A percentile compares a stretch with the other conserved stretches of the same genome.
phyloP scores from a whole-genome alignment of 2,888 invertebrate genomes.

The Chaetoderma sp. region DNA sequence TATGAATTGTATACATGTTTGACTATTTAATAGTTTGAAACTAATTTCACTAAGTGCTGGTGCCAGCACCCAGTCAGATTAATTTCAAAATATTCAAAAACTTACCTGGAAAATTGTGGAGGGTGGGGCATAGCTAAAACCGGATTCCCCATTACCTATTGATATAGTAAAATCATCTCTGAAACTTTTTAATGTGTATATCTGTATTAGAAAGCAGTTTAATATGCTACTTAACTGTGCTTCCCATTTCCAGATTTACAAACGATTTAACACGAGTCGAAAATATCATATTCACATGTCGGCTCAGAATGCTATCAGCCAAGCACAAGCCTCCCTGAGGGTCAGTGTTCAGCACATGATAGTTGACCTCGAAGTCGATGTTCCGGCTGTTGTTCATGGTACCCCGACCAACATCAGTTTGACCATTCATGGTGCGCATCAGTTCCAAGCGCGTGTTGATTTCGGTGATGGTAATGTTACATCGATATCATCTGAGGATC shows the following conservation, averaged over 20 bases:
- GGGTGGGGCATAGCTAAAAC: too few species aligned
- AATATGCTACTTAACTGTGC: too few species aligned
- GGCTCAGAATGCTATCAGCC: conserved; percentile 49
- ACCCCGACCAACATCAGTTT: conserved; percentile 38
- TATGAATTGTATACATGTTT: too few species aligned
- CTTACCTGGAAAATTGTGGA: too few species aligned
- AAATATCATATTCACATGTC: conserved; percentile 38
- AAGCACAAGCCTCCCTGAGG: conserved; percentile 33
- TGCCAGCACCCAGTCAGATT: too few species aligned
- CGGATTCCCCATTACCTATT: too few species aligned
- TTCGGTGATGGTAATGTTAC: conserved; percentile 48
- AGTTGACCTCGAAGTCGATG: conserved; percentile 30
- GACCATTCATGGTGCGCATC: conserved; percentile 38
- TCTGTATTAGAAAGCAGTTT: too few species aligned
- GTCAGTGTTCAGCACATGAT: conserved; percentile 46
- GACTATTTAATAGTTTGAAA: too few species aligned
- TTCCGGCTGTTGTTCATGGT: conserved; percentile 38
- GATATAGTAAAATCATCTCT: too few species aligned
- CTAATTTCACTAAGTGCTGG: too few species aligned
- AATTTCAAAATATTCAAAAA: too few species aligned
- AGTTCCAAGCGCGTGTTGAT: conserved; percentile 38
- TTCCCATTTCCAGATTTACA: conserved; percentile 46
- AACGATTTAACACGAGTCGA: conserved; percentile 38
- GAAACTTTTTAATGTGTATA: too few species aligned
- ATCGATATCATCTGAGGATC: conserved; percentile 23